Conservation (phyloP, 2,113 vertebrate genomes). For the Axis porcinus region DNA sequence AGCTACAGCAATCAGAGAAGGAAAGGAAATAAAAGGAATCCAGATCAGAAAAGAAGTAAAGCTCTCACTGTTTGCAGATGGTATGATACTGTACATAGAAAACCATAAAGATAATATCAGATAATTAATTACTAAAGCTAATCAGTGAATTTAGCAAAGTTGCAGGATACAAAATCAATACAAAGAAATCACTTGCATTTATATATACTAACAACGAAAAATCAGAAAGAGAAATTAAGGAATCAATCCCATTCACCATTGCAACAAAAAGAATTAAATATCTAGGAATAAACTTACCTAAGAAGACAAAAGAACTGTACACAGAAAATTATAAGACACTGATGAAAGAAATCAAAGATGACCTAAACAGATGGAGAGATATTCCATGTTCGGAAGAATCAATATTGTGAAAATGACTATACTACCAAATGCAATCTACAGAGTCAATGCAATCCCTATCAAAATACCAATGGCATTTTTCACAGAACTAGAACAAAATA, state of each 20-base stretch:
- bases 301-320: no score
- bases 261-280: no score
- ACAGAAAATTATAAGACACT: no score
- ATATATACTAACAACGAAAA: not conserved
- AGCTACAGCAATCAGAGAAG: not conserved
- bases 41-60: not conserved
- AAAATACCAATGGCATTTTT: not conserved
- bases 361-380: not conserved
- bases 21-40: not conserved
- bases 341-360: not conserved
- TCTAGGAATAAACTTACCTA: no score
- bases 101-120: not conserved
- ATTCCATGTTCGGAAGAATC: not conserved
- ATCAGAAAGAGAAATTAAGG: no score
- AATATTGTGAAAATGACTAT: not conserved
- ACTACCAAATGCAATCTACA: not conserved
- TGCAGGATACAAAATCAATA: not conserved
- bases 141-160: not conserved
- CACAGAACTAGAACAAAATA: not conserved
- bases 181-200: not conserved
- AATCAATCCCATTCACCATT: no score
- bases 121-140: not conserved
- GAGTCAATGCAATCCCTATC: not conserved
- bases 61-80: not conserved
- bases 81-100: not conserved